Conservation (phyloP, 2,797 vertebrate genomes). For the Darevskia mixta region DNA sequence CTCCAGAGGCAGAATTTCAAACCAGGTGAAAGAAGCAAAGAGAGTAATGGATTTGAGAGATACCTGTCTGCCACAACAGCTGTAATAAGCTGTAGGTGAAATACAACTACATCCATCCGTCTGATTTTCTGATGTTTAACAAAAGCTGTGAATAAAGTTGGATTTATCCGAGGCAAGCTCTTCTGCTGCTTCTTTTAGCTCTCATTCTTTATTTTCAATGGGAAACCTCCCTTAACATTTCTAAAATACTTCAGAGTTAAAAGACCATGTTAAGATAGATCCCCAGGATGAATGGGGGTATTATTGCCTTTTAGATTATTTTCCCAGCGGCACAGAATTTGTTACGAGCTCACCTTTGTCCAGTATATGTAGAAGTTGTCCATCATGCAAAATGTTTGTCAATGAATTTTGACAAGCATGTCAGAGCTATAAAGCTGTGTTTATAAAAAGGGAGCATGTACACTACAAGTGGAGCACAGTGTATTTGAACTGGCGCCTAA, state of each 20-base stretch:
- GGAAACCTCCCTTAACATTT: not conserved
- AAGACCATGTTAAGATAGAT: not conserved
- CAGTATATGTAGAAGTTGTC: not conserved
- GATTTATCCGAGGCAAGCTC: not conserved
- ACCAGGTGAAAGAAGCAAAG: conserved; percentile 28
- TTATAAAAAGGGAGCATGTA: conserved; percentile 17
- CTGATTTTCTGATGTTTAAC: not conserved
- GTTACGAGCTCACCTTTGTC: not conserved
- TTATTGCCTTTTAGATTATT: not conserved
- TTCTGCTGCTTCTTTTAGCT: not conserved
- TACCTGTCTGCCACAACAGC: conserved; percentile 58
- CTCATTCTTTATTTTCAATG: not conserved
- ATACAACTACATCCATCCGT: conserved; percentile 45
- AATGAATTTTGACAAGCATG: conserved; percentile 9
- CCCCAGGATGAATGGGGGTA: not conserved
- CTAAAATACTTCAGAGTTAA: not conserved
- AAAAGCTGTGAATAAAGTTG: not conserved
- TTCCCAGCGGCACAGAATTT: not conserved
- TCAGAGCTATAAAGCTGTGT: not conserved
- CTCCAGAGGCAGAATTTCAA: conserved; percentile 9
- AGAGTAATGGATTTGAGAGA: conserved; percentile 48
- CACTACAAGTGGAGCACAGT: not conserved
- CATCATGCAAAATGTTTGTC: conserved; percentile 2
- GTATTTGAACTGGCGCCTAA: conserved; percentile 45
- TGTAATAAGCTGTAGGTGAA: conserved; percentile 57